Evolutionary conservation across 2,113 vertebrate genomes (phyloP).

Genomic region (Notothenia coriiceps): DNA sequence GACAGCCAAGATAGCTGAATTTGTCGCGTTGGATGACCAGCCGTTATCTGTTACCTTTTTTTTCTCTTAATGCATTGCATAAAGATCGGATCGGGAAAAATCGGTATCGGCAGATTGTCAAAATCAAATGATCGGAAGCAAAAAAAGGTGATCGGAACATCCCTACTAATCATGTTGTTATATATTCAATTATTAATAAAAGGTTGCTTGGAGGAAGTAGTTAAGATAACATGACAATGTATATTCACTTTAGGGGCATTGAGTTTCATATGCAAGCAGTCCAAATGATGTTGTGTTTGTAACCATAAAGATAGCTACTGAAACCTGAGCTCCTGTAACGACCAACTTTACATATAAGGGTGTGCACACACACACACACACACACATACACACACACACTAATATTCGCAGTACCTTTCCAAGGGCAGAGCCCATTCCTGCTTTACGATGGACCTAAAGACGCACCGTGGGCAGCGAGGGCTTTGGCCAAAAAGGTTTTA

Average conservation of each 20-base stretch:
- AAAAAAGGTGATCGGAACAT: no score
- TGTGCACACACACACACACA: not conserved
- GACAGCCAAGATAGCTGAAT: no score
- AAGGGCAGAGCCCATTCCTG: conserved; percentile 71
- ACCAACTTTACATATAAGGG: conserved; percentile 54
- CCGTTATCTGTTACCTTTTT: no score
- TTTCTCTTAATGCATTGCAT: no score
- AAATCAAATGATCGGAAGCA: no score
- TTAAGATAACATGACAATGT: not conserved
- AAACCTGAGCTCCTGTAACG: conserved; percentile 5
- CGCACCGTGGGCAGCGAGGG: conserved; percentile 56
- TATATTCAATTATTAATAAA: not conserved
- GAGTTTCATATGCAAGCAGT: conserved; percentile 10
- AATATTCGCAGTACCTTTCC: conserved; percentile 51
- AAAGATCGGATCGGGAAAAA: no score
- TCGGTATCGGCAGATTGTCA: no score
- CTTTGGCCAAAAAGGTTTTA: conserved; percentile 78
- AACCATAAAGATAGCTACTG: conserved; percentile 45
- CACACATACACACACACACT: conserved; percentile 11
- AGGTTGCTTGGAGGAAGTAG: not conserved
- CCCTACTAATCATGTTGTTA: not conserved
- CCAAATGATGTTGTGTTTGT: conserved; percentile 25
- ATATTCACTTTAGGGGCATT: not conserved
- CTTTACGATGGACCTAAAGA: conserved; percentile 75
- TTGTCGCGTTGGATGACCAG: no score